Conservation (phyloP, 2,888 invertebrate species). For the Caenorhabditis parvicauda region DNA sequence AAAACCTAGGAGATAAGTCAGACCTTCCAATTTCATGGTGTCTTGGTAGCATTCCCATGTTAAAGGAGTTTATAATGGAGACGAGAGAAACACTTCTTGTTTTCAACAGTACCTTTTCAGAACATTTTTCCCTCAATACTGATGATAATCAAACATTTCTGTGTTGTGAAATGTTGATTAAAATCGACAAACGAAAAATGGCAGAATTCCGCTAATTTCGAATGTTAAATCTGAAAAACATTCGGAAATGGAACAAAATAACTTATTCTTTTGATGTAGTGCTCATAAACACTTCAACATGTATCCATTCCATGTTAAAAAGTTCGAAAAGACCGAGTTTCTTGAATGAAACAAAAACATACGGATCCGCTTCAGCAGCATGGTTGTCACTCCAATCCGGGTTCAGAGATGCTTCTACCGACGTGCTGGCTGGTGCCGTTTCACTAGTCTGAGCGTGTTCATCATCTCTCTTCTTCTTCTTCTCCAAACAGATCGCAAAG, state of each 20-base stretch:
- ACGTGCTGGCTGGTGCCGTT: not conserved
- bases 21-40: too few relatives aligned
- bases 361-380: not conserved
- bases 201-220: not conserved
- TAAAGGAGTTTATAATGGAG: too few relatives aligned
- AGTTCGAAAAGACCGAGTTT: not conserved
- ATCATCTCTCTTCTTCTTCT: slow-evolving; percentile 70
- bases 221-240: not conserved
- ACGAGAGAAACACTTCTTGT: too few relatives aligned
- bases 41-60: too few relatives aligned
- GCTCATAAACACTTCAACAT: not conserved
- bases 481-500: slow-evolving; percentile 93
- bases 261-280: not conserved
- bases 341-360: not conserved
- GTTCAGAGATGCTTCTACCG: slow-evolving; percentile 20
- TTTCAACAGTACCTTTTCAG: too few relatives aligned
- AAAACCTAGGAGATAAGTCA: too few relatives aligned
- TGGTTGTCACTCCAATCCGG: slow-evolving; percentile 30
- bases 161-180: too few relatives aligned
- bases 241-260: not conserved
- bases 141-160: too few relatives aligned
- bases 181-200: too few relatives aligned
- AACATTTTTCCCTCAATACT: too few relatives aligned
- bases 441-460: slow-evolving; percentile 12
- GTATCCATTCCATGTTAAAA: not conserved